Evolutionary conservation across 2,888 invertebrate species (phyloP), one percentile per base, ranked within the genome.

Genomic region (Metellina segmentata): DNA sequence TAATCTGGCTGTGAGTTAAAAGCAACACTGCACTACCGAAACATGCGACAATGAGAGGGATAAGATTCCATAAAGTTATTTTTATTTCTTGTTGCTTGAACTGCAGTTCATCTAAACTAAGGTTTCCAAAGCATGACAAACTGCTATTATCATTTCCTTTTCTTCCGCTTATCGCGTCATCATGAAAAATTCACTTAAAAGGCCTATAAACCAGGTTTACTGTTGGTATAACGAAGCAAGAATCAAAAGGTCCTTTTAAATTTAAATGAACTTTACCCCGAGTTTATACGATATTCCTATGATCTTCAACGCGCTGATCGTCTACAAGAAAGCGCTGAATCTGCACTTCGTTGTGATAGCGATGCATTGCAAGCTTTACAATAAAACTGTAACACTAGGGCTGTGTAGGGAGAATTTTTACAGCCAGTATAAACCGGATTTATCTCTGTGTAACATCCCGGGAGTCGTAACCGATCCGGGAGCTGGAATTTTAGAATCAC

Each of bases 371-470:
- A 74, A 61, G 53, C 34, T 19, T 48, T n/a, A 19, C 75, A 53
- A 48, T 85, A 85, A 85, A 85, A 85, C 20, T 75, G 34, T 34
- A 34, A 34, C 34, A 34, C 34, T 34, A 1, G 1, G 34, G 34
- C 34, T 34, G 34, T 34, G 53, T 48, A 52, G 53, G 53, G 61
- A 34, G 34, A 61, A 85, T 13, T 85, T 85, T 85, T 85, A 85
- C 85, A 75, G n/a, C 82, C 20, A 11, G 61, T 34, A 53, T 74
- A 75, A 85, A 48, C 34, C 48, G 16, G 19, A 61, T 61, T 61
- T 61, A 61, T 61, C 61, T 61, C 61, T 9, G 13, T 61, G 61
- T 16, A 16, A 16, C 61, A 61, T 61, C 61, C 61, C 9, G 61
- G 61, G 61, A 16, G 16, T 11, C 61, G 61, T 61, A 8, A 61